A percentile compares a stretch with the other conserved stretches of the same genome.
These are phyloP conservation scores for Ormyrus nitidulus DNA, from an alignment of 2,888 invertebrate genomes.

Conservation along the genomic window DNA sequence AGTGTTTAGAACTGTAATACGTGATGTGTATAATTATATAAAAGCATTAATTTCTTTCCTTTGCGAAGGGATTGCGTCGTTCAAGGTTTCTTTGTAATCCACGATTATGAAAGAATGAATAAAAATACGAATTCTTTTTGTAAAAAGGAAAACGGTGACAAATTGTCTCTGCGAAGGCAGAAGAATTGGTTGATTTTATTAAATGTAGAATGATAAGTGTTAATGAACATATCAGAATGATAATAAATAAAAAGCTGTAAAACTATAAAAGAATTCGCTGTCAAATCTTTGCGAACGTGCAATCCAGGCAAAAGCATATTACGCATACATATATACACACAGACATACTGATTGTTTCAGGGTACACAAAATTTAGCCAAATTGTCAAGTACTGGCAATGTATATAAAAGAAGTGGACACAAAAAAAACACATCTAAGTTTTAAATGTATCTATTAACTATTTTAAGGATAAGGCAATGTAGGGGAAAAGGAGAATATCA, in stretches of 20 bases:
- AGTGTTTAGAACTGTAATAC: conserved; percentile 48
- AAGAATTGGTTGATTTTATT: conserved; percentile 24
- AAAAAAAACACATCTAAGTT: conserved; percentile 45
- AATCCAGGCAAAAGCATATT: conserved; percentile 57
- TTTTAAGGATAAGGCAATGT: conserved; percentile 49
- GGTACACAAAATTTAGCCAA: conserved; percentile 68
- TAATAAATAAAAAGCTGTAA: conserved; percentile 34
- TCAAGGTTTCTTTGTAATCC: background rate
- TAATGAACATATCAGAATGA: conserved; percentile 41
- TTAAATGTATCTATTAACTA: conserved; percentile 56
- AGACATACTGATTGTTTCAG: conserved; percentile 65
- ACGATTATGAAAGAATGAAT: conserved; percentile 13
- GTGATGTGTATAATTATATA: conserved; percentile 43
- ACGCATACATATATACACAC: too few relatives aligned
- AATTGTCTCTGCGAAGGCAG: background rate
- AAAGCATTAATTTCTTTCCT: too few relatives aligned
- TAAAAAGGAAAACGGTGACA: conserved; percentile 1
- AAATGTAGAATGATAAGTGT: conserved; percentile 15
- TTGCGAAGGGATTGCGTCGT: background rate
- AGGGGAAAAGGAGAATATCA: background rate
- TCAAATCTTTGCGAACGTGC: conserved; percentile 41
- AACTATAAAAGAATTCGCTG: conserved; percentile 39
- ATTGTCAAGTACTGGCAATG: conserved; percentile 69
- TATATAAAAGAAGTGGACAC: conserved; percentile 61
- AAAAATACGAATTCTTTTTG: conserved; percentile 41